Evolutionary conservation across 2,113 vertebrate genomes (phyloP), one percentile per base, ranked within the genome.

Genomic region (Xenus cinereus): DNA sequence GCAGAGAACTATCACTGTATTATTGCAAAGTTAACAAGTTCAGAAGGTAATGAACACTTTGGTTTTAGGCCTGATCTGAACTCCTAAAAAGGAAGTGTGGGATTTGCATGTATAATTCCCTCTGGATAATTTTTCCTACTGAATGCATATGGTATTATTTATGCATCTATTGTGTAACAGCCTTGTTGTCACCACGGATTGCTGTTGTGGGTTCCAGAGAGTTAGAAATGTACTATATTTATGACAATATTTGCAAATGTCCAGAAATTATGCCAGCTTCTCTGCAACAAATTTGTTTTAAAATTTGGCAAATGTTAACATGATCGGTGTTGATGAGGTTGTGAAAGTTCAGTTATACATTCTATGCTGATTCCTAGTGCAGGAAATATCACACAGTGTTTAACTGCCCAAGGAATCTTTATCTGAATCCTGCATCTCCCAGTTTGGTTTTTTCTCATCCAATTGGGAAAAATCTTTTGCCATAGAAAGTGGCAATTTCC

Each of bases 31-130:
- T 56, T 95, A 88, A 89, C 63, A 95, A 89, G 14, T 84, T 90
- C 46, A 67, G 75, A 80, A 88, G 81, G 32, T 26, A 95, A 71
- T 33, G 23, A 79, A 32, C 53, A 91, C 84, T 77, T 81, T 94
- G 10, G 12, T 60, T 88, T 51, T 87, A 94, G 89, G 60, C 53
- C 50, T 97, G 37, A 80, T 94, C 24, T 94, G 72, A 96, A 76
- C 59, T 89, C 94, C 93, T 92, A 94, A 90, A 85, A 74, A 92
- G 43, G 87, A 74, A 86, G 24, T 68, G 59, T 43, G 14, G 37
- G 50, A 53, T 87, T 64, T 97, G 72, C 7, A 59, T 68, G 20
- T 88, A 10, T 93, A 95, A 83, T 96, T 68, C 48, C 32, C 28
- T 72, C 50, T 80, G 51, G 53, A 93, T 72, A 46, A 2, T 63